Conservation (phyloP, 2,113 vertebrate genomes). For the Datnioides undecimradiatus region DNA sequence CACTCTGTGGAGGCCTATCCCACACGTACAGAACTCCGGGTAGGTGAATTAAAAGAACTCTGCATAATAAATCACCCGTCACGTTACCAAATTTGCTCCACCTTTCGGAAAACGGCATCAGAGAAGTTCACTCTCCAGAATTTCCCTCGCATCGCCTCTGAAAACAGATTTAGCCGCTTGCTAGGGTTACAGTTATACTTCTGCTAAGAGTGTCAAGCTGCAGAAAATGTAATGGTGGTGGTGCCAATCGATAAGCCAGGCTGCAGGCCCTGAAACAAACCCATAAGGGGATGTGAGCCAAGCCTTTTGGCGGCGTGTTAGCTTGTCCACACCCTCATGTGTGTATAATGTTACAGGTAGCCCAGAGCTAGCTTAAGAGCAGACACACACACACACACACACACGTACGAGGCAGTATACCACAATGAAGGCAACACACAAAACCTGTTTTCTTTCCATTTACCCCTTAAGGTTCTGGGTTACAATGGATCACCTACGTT, state of each 20-base stretch:
- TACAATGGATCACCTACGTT: constrained; percentile 25
- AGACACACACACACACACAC: not conserved
- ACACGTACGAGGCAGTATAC: not conserved
- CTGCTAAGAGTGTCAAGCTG: not conserved
- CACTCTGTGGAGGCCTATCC: not conserved
- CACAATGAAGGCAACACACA: constrained; percentile 32
- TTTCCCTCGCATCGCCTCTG: constrained; percentile 35
- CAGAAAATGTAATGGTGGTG: constrained; percentile 12
- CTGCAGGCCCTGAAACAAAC: constrained; percentile 39
- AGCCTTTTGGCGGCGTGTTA: constrained; percentile 20
- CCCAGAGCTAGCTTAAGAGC: constrained; percentile 18
- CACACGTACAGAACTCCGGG: not conserved
- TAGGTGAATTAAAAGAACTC: not conserved
- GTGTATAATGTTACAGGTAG: constrained; percentile 58
- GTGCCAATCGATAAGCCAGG: constrained; percentile 29
- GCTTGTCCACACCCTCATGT: constrained; percentile 47
- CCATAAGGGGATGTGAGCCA: constrained; percentile 23
- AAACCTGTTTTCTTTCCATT: constrained; percentile 20
- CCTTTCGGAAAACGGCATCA: constrained; percentile 39
- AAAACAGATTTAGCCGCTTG: constrained; percentile 26
- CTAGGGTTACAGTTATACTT: constrained; percentile 9
- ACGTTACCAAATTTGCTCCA: constrained; percentile 57
- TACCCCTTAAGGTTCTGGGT: constrained; percentile 19
- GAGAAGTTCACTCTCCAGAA: constrained; percentile 38
- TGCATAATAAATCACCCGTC: not conserved